Percentiles rank a stretch among this genome's conserved stretches.
These are phyloP conservation scores for Andrena bucephala DNA, from an alignment of 2,888 invertebrate species.

Conservation along the genomic window DNA sequence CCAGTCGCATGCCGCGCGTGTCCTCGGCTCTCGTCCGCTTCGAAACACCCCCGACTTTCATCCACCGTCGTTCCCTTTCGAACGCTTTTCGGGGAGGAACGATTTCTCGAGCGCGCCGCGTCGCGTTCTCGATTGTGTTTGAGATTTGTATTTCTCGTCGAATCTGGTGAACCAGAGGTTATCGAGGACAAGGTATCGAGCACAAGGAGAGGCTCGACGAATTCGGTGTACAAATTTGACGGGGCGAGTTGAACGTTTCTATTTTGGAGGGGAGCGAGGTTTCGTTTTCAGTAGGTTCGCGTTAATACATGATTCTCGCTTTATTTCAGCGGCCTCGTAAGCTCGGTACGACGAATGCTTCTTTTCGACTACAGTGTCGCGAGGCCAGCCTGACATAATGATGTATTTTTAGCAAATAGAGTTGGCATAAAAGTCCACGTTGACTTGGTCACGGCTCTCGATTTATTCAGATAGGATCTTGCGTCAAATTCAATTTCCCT, in stretches of 20 bases:
- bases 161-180: too few species aligned
- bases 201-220: too few species aligned
- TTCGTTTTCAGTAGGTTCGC: too few species aligned
- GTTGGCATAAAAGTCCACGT: conserved; percentile 40
- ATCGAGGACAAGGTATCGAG: too few species aligned
- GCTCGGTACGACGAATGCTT: neutral
- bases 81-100: neutral
- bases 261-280: too few species aligned
- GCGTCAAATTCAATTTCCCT: conserved; percentile 15
- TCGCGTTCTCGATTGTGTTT: neutral
- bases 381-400: conserved; percentile 20
- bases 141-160: neutral
- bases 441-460: neutral
- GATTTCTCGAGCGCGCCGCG: neutral
- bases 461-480: conserved; percentile 17
- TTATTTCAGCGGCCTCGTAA: conserved; percentile 7
- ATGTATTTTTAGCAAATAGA: conserved; percentile 38
- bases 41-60: neutral
- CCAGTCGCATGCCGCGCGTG: neutral
- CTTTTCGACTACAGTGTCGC: neutral
- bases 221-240: too few species aligned
- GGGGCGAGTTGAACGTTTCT: too few species aligned
- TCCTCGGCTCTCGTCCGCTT: conserved; percentile 1
- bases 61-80: neutral
- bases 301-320: neutral